Conservation (phyloP, 2,888 invertebrate species). For the Calephelis perditalis region DNA sequence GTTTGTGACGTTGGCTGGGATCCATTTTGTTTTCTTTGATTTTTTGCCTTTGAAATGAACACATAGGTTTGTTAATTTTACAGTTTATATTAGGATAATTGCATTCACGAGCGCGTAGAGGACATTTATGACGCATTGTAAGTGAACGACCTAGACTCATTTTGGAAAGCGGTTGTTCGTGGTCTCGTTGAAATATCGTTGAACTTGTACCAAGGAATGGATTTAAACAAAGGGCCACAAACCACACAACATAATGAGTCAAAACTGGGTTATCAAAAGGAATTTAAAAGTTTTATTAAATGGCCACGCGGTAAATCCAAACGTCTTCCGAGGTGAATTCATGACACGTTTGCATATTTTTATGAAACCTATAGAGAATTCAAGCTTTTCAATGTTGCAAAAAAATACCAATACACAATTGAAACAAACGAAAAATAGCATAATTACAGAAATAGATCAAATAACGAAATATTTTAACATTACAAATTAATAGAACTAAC, state of each 20-base stretch:
- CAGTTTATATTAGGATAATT: slow-evolving; percentile 3
- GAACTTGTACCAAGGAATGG: slow-evolving; percentile 18
- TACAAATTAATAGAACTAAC: slow-evolving; percentile 80
- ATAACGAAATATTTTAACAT: slow-evolving; percentile 57
- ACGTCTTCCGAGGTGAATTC: slow-evolving; percentile 72
- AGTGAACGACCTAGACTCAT: slow-evolving; percentile 66
- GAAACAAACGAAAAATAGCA: slow-evolving; percentile 17
- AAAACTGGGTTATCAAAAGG: slow-evolving; percentile 9
- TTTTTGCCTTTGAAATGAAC: slow-evolving; percentile 83
- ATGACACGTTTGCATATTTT: slow-evolving; percentile 72
- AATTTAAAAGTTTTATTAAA: slow-evolving; percentile 53
- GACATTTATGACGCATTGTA: slow-evolving; percentile 65
- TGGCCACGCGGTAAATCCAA: slow-evolving; percentile 78
- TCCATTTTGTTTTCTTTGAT: slow-evolving; percentile 91
- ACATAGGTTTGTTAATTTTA: slow-evolving; percentile 5
- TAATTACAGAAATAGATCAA: slow-evolving; percentile 30
- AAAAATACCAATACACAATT: slow-evolving; percentile 17
- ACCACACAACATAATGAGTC: neutral
- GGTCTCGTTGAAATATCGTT: slow-evolving; percentile 43
- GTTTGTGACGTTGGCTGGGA: slow-evolving; percentile 87
- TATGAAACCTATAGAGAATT: slow-evolving; percentile 12
- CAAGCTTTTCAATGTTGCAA: slow-evolving; percentile 20
- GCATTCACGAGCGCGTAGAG: slow-evolving; percentile 35
- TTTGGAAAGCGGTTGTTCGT: slow-evolving; percentile 66
- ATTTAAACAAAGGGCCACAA: neutral